A percentile compares a stretch with the other conserved stretches of the same genome.
Evolutionary conservation across 92 coral and sea anemone genomes (phyloP).

Genomic region (Pocillopora meandrina): DNA sequence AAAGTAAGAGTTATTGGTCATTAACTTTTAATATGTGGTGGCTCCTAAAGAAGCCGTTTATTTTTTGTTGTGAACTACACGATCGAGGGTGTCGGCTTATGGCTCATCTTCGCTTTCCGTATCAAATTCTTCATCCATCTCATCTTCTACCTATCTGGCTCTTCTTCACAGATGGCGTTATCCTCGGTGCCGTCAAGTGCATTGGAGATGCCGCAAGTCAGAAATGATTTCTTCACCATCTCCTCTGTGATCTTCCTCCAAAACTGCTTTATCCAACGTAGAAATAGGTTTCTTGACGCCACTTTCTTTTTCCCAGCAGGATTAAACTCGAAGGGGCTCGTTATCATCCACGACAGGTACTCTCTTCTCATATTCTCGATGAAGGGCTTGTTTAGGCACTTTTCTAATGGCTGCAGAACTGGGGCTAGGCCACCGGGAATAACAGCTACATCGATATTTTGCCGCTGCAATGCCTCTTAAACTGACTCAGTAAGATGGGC

Average conservation of each 20-base stretch:
- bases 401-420: neutral
- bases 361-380: neutral
- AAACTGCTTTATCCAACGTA: neutral
- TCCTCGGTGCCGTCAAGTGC: conserved; percentile 8
- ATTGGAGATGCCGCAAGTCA: conserved; percentile 1
- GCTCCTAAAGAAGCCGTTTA: neutral
- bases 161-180: neutral
- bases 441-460: neutral
- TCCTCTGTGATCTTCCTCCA: conserved; percentile 1
- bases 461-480: neutral
- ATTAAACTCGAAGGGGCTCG: neutral
- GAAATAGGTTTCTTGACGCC: neutral
- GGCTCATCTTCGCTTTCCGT: conserved; percentile 25
- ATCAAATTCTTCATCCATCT: conserved; percentile 14
- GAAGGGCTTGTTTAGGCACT: neutral
- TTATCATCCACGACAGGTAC: neutral
- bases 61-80: too few relatives aligned
- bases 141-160: neutral
- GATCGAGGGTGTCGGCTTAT: conserved; percentile 1
- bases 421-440: neutral
- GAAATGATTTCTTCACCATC: conserved; percentile 3
- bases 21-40: conserved; percentile 1
- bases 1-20: conserved; percentile 17
- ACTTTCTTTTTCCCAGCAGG: neutral
- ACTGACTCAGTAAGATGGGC: conserved; percentile 3